A percentile compares a stretch with the other conserved stretches of the same genome.
These are phyloP conservation scores for Progne subis DNA, from an alignment of 2,113 vertebrate genomes.

Conservation along the genomic window DNA sequence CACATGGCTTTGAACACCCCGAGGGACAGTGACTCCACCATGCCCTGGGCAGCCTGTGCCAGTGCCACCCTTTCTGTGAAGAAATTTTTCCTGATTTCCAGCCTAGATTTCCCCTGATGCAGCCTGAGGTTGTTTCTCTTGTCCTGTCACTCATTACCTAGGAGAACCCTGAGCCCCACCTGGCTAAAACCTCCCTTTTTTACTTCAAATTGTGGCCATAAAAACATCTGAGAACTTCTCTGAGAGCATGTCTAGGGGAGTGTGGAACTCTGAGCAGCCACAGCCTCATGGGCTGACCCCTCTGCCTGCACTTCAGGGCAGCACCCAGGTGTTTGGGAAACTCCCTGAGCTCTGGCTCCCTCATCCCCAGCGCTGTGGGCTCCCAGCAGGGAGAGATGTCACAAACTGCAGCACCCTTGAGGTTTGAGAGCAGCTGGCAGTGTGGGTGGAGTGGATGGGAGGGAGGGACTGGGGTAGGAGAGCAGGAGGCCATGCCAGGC, in stretches of 20 bases:
- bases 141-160: not conserved
- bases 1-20: not conserved
- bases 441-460: not conserved
- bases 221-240: not conserved
- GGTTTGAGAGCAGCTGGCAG: not conserved
- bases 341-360: not conserved
- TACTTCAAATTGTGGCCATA: not conserved
- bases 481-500: not conserved
- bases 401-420: not conserved
- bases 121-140: not conserved
- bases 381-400: not conserved
- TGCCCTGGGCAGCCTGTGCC: not conserved
- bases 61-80: not conserved
- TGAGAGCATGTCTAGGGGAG: not conserved
- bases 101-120: not conserved
- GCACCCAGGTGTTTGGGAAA: not conserved
- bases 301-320: not conserved
- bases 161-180: rapidly evolving
- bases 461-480: not conserved
- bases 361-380: too few relatives aligned
- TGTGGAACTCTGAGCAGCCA: not conserved
- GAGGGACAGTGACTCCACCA: not conserved
- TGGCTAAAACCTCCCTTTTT: not conserved
- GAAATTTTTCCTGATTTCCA: not conserved
- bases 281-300: not conserved